Evolutionary conservation across 2,797 vertebrate genomes (phyloP).

Genomic region (Picus viridis): DNA sequence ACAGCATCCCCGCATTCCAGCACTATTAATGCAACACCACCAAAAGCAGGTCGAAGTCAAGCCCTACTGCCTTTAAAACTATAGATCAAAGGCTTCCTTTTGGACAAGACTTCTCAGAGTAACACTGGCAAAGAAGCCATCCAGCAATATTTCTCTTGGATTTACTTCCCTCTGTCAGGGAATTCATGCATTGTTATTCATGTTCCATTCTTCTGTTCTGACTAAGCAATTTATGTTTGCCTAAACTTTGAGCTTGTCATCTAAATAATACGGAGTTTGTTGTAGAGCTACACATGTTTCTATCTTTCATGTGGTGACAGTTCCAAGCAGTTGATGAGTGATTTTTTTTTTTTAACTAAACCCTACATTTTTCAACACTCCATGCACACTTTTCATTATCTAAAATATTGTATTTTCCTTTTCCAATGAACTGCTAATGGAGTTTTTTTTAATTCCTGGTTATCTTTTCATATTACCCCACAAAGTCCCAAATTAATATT

Average conservation of each 20-base stretch:
- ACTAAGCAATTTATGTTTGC: slow-evolving; percentile 18
- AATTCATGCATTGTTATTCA: background rate
- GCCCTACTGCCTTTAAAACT: slow-evolving; percentile 16
- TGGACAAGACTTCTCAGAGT: background rate
- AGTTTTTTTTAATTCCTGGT: background rate
- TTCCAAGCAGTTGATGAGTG: background rate
- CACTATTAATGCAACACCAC: background rate
- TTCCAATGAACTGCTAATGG: background rate
- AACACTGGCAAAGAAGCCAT: background rate
- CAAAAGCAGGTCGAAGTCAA: slow-evolving; percentile 21
- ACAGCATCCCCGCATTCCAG: background rate
- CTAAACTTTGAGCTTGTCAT: slow-evolving; percentile 21
- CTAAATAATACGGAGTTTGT: background rate
- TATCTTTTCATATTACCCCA: background rate
- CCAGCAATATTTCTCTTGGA: background rate
- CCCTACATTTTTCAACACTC: background rate
- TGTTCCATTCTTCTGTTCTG: background rate
- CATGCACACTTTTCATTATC: background rate
- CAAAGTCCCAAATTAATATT: background rate
- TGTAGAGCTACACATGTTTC: background rate
- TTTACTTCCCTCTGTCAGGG: background rate
- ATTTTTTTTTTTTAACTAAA: background rate
- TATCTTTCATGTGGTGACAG: background rate
- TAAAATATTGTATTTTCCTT: background rate
- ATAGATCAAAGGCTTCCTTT: background rate